Evolutionary conservation across 2,113 vertebrate species (phyloP), one percentile per base, ranked within the genome.

Genomic region (Chaenogobius annularis): DNA sequence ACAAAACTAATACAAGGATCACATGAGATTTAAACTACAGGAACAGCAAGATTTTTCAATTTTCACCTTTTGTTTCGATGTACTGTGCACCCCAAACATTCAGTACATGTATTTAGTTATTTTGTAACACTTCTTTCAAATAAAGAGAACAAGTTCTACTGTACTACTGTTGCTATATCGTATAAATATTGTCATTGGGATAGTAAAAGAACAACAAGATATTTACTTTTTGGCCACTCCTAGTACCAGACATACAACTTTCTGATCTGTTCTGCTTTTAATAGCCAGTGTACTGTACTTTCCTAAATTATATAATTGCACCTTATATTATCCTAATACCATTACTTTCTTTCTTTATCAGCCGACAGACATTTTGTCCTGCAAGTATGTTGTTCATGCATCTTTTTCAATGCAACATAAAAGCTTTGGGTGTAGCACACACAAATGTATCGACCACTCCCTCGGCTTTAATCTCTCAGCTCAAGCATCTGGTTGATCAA

Each of bases 401-500:
- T 23, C 64, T 22, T 20, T 47, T 66, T 66, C 40, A 66, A 23
- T 23, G 43, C n/a, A 46, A 67, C 61, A 54, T 69, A 13, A 84
- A 79, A 83, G 74, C 40, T 80, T 15, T 70, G 81, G 83, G 83
- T n/a, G 78, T 80, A 54, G 48, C 62, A 62, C 66, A 12, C 61
- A 40, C 68, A 64, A 37, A 58, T 71, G 26, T 82, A 72, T 50
- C 17, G 46, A n/a, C 79, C 82, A 69, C 82, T 20, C 85, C 85
- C 75, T 87, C 35, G 9, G 9, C 43, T 78, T 64, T 22, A 54
- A 61, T 70, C 56, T 31, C 65, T 72, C 47, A 63, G 43, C 69
- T 72, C 17, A 83, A 64, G 75, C 75, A 84, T 79, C 83, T 75
- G 76, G 82, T 88, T 70, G 26, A 74, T 85, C 80, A 59, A 73